A percentile compares a stretch with the other conserved stretches of the same genome.
Evolutionary conservation across 2,888 invertebrate genomes (phyloP).

Genomic region (Lasioglossum leucozonium): DNA sequence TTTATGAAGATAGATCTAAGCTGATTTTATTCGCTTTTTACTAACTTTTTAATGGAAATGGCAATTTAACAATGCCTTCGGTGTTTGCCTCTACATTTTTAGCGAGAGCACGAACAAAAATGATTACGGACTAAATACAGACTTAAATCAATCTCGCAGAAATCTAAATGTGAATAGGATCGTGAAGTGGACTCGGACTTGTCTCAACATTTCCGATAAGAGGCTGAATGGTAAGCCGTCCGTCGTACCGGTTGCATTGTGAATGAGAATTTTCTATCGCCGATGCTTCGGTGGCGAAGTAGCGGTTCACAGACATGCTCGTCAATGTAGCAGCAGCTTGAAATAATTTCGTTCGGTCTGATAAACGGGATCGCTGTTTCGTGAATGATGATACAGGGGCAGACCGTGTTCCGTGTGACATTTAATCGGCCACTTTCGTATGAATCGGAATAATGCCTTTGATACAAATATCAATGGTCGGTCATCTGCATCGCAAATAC

Average conservation of each 20-base stretch:
- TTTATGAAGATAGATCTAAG: too few species aligned
- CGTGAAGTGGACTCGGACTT: background rate
- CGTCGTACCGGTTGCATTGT: background rate
- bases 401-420: constrained; percentile 9
- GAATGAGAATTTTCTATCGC: constrained; percentile 2
- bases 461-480: constrained; percentile 38
- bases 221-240: constrained; percentile 5
- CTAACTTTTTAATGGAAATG: background rate
- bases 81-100: background rate
- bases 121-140: background rate
- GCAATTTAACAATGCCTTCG: too few species aligned
- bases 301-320: background rate
- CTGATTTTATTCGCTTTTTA: too few species aligned
- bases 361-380: constrained; percentile 20
- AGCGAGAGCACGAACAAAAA: background rate
- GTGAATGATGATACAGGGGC: constrained; percentile 11
- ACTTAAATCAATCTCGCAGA: background rate
- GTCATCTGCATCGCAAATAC: constrained; percentile 45
- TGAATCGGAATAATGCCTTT: constrained; percentile 34
- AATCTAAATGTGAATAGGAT: background rate
- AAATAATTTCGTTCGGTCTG: constrained; percentile 1
- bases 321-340: constrained; percentile 4
- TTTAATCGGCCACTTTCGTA: constrained; percentile 33
- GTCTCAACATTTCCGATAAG: constrained; percentile 30
- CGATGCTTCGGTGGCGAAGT: background rate